Percentiles rank a stretch among this genome's conserved stretches.
Evolutionary conservation across 2,797 vertebrate genomes (phyloP).

Genomic region (Sebastiscus tertius): DNA sequence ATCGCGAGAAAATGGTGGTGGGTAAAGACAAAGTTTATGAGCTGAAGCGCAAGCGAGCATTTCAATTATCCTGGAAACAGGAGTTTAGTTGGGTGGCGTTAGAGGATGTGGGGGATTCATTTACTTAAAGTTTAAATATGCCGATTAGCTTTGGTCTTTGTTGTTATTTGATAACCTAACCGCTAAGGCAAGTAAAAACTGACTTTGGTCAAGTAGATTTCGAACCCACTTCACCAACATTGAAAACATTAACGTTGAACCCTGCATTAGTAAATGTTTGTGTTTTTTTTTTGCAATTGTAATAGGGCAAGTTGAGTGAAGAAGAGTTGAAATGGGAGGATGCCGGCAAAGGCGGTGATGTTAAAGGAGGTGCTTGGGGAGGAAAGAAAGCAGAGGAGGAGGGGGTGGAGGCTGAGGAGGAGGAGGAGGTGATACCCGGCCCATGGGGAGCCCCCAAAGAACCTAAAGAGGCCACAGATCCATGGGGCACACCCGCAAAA

Average conservation of each 20-base stretch:
- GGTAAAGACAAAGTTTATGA: too few species aligned
- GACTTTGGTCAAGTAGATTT: too few species aligned
- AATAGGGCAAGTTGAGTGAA: constrained; percentile 73
- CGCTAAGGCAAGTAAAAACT: too few species aligned
- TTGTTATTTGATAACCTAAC: not conserved
- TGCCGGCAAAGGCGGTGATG: constrained; percentile 43
- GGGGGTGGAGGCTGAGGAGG: constrained; percentile 35
- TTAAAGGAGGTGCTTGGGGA: constrained; percentile 46
- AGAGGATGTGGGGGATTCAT: too few species aligned
- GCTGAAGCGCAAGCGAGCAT: too few species aligned
- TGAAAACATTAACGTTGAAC: not conserved
- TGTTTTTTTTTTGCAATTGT: not conserved
- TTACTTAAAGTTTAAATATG: too few species aligned
- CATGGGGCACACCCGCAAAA: constrained; percentile 75
- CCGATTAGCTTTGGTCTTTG: not conserved
- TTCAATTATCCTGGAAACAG: too few species aligned
- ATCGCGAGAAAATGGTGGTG: not conserved
- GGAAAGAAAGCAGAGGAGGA: constrained; percentile 20
- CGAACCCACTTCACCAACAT: too few species aligned
- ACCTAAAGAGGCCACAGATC: constrained; percentile 71
- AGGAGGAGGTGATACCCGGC: constrained; percentile 36
- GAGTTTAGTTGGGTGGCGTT: too few species aligned
- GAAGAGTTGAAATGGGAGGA: constrained; percentile 80
- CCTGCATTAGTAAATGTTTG: not conserved
- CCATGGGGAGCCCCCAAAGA: constrained; percentile 56